Base-by-base conservation (phyloP, 2,113 vertebrate genomes). In the Lathamus discolor region DNA sequence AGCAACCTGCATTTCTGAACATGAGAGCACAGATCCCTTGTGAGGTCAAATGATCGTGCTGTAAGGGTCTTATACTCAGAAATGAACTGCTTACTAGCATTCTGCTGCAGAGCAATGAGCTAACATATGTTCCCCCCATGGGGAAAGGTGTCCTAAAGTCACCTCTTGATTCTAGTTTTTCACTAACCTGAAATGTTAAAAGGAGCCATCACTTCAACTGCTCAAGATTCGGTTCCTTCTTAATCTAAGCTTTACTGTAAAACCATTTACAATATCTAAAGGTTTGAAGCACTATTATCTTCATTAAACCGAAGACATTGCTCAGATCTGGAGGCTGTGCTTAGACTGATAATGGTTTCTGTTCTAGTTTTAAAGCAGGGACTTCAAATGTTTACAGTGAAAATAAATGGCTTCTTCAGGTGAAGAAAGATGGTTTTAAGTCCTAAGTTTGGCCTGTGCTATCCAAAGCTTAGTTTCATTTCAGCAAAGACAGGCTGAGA, bases 361-460 rank as follows among this genome's bases (percentile, higher is more conserved):
- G 37, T 68, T 77, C 25, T 20, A 31, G 12, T 27, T 78, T 77
- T 80, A 88, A 92, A 74, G 25, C 35, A 75, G 35, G 17, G 28
- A 28, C 23, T 89, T 54, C 10, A 62, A 70, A 27, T 7, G 11
- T 52, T 80, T 51, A 4, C 41, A n/a, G 49, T 69, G 49, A 86
- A 69, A 90, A 83, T 52, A 83, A 93, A 48, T 23, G 13, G 5
- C 13, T 72, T 29, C 19, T 86, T 57, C 62, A 20, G 35, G 33
- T 35, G 41, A 73, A 66, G 28, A 49, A 78, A 69, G 35, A 29
- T 59, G 13, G 7, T 13, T 90, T 66, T 37, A 77, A 81, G 25
- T 62, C 16, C 24, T 31, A 17, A 43, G 10, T 57, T 83, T 61
- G 59, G 39, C 23, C 22, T 0, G 0, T 48, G 24, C 67, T 83